Evolutionary conservation across 2,113 vertebrate species (phyloP).

Genomic region (Actenoides hombroni): DNA sequence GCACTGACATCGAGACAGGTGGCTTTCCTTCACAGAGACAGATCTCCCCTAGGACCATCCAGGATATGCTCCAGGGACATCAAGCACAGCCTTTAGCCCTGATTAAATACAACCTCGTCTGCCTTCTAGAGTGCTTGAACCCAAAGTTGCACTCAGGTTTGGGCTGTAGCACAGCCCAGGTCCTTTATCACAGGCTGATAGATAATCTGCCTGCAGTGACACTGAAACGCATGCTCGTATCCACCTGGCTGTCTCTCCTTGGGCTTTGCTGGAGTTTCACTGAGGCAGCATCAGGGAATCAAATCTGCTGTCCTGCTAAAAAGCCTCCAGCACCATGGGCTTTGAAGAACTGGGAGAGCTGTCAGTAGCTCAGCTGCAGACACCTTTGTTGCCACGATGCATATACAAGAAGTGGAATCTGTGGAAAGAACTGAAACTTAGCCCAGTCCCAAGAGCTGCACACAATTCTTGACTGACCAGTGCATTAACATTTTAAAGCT

Average conservation of each 20-base stretch:
- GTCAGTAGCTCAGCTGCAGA: background rate
- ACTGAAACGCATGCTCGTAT: fast-evolving
- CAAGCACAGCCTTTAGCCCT: background rate
- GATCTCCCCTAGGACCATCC: background rate
- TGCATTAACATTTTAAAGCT: background rate
- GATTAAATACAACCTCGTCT: background rate
- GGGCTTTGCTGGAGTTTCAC: background rate
- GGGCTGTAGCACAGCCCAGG: background rate
- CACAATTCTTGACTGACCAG: background rate
- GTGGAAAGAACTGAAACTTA: background rate
- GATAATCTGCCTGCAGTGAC: background rate
- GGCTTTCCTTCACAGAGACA: background rate
- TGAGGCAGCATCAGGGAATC: background rate
- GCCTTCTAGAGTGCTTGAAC: background rate
- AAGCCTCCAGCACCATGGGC: background rate
- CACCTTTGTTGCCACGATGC: background rate
- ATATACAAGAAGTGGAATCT: background rate
- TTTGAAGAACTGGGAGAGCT: background rate
- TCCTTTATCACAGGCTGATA: background rate
- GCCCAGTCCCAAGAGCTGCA: background rate
- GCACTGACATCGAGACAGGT: background rate
- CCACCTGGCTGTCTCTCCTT: background rate
- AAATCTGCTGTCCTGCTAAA: background rate
- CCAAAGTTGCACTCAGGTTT: background rate
- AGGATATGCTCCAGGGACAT: background rate